A percentile compares a stretch with the other conserved stretches of the same genome.
Conservation (phyloP, 2,888 invertebrate species). For the Drosophila leonis region DNA sequence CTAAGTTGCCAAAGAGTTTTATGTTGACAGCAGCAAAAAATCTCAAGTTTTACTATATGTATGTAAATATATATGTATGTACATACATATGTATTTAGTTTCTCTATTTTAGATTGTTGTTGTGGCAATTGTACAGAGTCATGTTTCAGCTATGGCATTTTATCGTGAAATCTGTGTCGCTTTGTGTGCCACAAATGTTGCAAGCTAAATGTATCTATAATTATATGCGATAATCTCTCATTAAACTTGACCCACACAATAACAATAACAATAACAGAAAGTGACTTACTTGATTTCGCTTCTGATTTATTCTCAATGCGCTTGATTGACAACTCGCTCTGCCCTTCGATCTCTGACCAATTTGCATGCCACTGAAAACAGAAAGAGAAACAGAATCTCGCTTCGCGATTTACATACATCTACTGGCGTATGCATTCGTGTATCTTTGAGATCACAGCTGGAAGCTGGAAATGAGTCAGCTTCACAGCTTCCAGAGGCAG, state of each 20-base stretch:
- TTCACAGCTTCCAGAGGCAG: not conserved
- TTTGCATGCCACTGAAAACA: constrained; percentile 4
- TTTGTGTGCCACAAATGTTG: constrained; percentile 18
- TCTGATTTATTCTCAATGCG: constrained; percentile 18
- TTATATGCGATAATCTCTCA: constrained; percentile 13
- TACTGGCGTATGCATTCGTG: not conserved
- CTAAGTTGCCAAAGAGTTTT: not conserved
- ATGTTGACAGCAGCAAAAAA: constrained; percentile 11
- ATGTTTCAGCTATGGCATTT: constrained; percentile 1
- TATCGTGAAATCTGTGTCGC: constrained; percentile 14
- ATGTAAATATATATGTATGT: not conserved
- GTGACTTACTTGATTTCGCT: not conserved
- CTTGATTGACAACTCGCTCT: constrained; percentile 8
- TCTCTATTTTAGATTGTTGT: not conserved
- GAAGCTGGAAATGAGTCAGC: not conserved
- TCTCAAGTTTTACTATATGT: not conserved
- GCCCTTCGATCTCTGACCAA: constrained; percentile 21
- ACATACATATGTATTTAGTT: not conserved
- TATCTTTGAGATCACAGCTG: constrained; percentile 12
- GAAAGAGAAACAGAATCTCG: constrained; percentile 4
- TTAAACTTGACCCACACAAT: constrained; percentile 8
- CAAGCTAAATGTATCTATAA: constrained; percentile 26
- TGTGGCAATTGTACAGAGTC: constrained; percentile 16
- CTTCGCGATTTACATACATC: not conserved
- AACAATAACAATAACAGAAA: not conserved